Conservation (phyloP, 2,113 vertebrate genomes). For the Xenopus borealis region DNA sequence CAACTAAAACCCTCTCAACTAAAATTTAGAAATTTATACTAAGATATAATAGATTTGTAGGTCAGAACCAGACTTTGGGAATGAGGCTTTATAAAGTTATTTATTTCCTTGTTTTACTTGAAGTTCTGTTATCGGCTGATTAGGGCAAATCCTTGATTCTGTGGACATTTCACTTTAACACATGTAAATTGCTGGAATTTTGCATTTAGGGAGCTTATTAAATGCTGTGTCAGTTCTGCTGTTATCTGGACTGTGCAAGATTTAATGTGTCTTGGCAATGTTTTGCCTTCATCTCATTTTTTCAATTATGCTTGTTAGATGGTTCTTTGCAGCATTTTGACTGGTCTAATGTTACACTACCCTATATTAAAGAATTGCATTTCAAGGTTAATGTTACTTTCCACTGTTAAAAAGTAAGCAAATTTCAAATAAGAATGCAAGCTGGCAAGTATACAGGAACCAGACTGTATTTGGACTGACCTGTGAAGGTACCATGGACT, state of each 20-base stretch:
- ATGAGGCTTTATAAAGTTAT: too few relatives aligned
- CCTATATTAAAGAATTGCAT: background rate
- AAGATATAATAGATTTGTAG: too few relatives aligned
- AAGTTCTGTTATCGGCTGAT: background rate
- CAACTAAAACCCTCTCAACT: too few relatives aligned
- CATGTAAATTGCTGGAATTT: background rate
- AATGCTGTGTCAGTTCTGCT: background rate
- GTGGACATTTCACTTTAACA: background rate
- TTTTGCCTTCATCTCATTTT: slow-evolving; percentile 20
- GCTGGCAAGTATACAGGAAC: too few relatives aligned
- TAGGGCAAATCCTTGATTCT: background rate
- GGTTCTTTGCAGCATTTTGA: background rate
- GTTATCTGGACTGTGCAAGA: slow-evolving; percentile 1
- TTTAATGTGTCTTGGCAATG: background rate
- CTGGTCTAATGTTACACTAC: slow-evolving; percentile 3
- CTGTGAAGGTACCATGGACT: too few relatives aligned
- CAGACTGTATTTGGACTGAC: too few relatives aligned
- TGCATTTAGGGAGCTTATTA: background rate
- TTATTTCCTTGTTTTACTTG: background rate
- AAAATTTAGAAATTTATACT: too few relatives aligned
- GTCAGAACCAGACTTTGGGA: too few relatives aligned
- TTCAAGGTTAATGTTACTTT: slow-evolving; percentile 19
- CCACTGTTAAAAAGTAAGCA: background rate
- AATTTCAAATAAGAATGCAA: too few relatives aligned
- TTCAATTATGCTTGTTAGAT: slow-evolving; percentile 2